Evolutionary conservation across 2,888 invertebrate genomes (phyloP).

Genomic region (Conops quadrifasciatus): DNA sequence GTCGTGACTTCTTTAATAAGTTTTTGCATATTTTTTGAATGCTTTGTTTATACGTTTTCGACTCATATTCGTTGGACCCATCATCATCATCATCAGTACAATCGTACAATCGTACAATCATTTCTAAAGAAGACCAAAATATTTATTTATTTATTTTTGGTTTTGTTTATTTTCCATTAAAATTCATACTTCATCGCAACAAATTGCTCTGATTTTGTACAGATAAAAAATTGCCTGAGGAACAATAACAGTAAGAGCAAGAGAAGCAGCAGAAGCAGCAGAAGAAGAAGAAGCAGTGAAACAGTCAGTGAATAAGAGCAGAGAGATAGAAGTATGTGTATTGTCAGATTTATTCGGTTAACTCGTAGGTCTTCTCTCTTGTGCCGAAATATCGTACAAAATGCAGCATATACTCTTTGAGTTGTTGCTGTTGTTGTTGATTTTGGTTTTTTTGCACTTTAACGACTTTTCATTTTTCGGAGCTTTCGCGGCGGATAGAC

Average conservation of each 20-base stretch:
- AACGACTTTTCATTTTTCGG: background rate
- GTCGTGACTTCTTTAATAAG: too few relatives aligned
- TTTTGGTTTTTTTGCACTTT: too few relatives aligned
- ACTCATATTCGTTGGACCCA: too few relatives aligned
- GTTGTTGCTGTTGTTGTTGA: background rate
- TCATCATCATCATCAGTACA: too few relatives aligned
- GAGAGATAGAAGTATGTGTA: background rate
- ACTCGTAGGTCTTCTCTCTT: too few relatives aligned
- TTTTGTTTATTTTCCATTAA: constrained; percentile 11
- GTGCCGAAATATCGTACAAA: too few relatives aligned
- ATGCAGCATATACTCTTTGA: background rate
- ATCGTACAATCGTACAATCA: too few relatives aligned
- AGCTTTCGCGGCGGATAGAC: too few relatives aligned
- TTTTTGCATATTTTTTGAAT: too few relatives aligned
- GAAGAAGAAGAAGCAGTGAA: background rate
- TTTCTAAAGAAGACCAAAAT: too few relatives aligned
- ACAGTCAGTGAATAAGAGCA: background rate
- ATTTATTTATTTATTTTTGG: too few relatives aligned
- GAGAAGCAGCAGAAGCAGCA: background rate
- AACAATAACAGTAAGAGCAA: background rate
- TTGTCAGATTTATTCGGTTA: background rate
- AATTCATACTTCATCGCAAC: constrained; percentile 32
- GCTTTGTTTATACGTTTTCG: too few relatives aligned
- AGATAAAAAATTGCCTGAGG: constrained; percentile 14
- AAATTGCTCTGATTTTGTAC: constrained; percentile 31